A percentile compares a stretch with the other conserved stretches of the same genome.
Evolutionary conservation across 2,113 vertebrate species (phyloP).

Genomic region (Galeopterus variegatus): DNA sequence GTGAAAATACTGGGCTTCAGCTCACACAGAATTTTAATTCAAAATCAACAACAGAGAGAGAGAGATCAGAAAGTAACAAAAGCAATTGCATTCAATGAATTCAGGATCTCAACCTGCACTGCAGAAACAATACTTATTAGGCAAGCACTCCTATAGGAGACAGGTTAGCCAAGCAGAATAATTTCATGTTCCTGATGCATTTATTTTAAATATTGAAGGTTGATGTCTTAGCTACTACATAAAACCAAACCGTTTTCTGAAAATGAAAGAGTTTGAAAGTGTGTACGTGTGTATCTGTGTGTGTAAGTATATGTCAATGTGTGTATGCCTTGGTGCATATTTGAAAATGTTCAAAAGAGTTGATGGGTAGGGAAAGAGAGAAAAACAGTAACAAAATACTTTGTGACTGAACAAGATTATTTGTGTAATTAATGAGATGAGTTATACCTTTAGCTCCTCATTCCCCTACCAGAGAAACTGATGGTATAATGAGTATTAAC

Average conservation of each 20-base stretch:
- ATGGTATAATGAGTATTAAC: neutral
- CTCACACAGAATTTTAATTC: conserved; percentile 55
- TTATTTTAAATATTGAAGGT: neutral
- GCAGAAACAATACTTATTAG: neutral
- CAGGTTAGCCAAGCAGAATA: neutral
- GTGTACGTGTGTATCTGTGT: neutral
- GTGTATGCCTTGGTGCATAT: too few relatives aligned
- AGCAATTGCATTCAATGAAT: neutral
- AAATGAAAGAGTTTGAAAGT: neutral
- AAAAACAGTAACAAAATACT: neutral
- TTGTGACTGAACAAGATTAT: conserved; percentile 17
- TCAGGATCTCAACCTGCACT: neutral
- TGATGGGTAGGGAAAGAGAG: neutral
- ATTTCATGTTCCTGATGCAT: neutral
- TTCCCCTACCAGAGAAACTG: neutral
- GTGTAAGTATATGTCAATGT: neutral
- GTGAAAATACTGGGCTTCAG: neutral
- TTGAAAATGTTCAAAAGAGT: conserved; percentile 4
- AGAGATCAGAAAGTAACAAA: neutral
- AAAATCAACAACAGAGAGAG: conserved; percentile 31
- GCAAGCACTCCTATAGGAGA: neutral
- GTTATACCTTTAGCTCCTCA: neutral
- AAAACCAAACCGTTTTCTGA: neutral
- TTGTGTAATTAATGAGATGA: conserved; percentile 52
- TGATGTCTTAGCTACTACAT: conserved; percentile 15